A percentile compares a stretch with the other conserved stretches of the same genome.
Conservation (phyloP, 2,113 vertebrate species). For the Sinocyclocheilus rhinocerous region DNA sequence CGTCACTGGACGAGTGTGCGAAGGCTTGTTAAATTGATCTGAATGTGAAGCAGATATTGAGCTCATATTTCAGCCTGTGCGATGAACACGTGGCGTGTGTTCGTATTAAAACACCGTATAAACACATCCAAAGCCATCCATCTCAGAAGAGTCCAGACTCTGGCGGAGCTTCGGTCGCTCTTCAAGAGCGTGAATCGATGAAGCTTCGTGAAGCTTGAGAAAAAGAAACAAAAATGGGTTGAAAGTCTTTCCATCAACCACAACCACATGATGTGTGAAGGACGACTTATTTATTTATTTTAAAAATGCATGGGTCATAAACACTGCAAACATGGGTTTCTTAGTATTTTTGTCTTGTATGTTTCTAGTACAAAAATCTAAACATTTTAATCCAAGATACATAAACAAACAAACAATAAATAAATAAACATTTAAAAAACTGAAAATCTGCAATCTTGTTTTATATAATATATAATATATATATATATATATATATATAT, state of each 20-base stretch:
- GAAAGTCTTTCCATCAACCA: neutral
- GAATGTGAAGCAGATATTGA: conserved; percentile 52
- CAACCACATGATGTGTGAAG: no score
- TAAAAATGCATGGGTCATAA: neutral
- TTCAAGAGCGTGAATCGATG: conserved; percentile 50
- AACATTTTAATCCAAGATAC: no score
- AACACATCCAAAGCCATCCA: conserved; percentile 49
- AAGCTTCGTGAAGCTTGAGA: neutral
- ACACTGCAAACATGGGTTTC: neutral
- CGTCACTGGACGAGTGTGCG: conserved; percentile 59
- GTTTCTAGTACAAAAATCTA: neutral
- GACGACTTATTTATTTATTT: no score
- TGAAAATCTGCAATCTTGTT: no score
- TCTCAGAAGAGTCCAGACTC: conserved; percentile 19
- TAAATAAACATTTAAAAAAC: no score
- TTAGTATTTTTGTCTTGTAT: neutral
- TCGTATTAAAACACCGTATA: conserved; percentile 52
- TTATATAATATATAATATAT: no score
- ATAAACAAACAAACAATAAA: no score
- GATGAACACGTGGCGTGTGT: neutral
- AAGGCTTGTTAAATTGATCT: conserved; percentile 54
- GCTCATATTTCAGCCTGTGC: conserved; percentile 42
- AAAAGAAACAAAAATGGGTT: neutral
- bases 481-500: no score
- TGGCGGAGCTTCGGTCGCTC: neutral